Base-by-base conservation (phyloP, 2,113 vertebrate species). In the Steatornis caripensis region DNA sequence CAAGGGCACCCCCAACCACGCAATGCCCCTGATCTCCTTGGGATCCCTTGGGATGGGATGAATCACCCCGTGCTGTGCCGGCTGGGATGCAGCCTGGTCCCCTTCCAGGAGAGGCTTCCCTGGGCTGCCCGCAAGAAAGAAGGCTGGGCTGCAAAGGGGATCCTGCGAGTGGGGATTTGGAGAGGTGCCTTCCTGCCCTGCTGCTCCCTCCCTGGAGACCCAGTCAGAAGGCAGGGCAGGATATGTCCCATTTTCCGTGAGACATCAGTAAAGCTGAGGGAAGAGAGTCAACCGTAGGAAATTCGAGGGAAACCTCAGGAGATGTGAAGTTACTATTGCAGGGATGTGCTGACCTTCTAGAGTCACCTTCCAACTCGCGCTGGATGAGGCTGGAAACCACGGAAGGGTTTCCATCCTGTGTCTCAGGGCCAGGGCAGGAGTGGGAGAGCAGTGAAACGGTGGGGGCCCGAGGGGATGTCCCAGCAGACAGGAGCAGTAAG, bases 1-100 rank as follows among this genome's bases (percentile, higher is more conserved):
- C 34, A 78, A 58, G 26, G 27, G 9, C 10, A 41, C 0, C 1
- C n/a, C 65, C 0, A 3, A 6, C 5, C 11, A 4, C 1, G 0
- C 1, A 3, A 41, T 14, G 6, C 9, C 34, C 45, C 8, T 3
- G 0, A 5, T 46, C 66, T 49, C 45, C 30, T 15, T 14, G 21
- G 54, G n/a, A 29, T 21, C 2, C 5, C 2, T 57, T 19, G 41
- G 72, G 41, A 15, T 53, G 89, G 66, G 57, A 36, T 48, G 27
- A 12, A 61, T 49, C 55, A 29, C 9, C 27, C 9, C 2, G 1
- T 0, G 1, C 61, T 24, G 41, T 45, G 26, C 37, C 0, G 3
- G 12, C 43, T n/a, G 53, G 29, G 49, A 26, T 78, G 68, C 64
- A 93, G n/a, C 34, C 41, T 41, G 21, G 27, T n/a, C 1, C 27